phyloP scores from a whole-genome alignment of 2,888 invertebrate genomes.

The Agrochola macilenta region DNA sequence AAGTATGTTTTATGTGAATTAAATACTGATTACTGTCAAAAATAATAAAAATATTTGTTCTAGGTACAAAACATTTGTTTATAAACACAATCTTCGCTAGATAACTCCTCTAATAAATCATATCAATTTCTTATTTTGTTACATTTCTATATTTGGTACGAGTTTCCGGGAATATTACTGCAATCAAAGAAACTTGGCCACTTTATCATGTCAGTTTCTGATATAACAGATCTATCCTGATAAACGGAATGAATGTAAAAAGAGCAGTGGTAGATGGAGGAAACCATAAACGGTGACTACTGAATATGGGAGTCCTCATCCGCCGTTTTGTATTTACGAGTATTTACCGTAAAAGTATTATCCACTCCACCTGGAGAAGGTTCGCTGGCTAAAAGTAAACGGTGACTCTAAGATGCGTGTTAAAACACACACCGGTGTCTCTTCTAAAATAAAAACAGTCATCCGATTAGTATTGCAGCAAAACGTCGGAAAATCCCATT shows the following conservation, averaged over 20 bases:
- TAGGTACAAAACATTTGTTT: constrained; percentile 9
- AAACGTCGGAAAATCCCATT: background rate
- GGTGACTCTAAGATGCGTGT: background rate
- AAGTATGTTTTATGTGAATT: no score
- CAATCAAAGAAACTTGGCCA: constrained; percentile 57
- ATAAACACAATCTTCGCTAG: constrained; percentile 21
- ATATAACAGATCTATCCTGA: constrained; percentile 50
- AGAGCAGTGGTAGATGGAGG: background rate
- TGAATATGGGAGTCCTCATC: background rate
- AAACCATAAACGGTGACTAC: background rate
- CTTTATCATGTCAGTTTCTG: constrained; percentile 45
- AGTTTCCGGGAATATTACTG: constrained; percentile 51
- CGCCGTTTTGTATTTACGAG: background rate
- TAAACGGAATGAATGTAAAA: constrained; percentile 18
- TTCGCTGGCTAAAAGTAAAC: background rate
- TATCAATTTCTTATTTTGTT: constrained; percentile 42
- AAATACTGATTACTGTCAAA: background rate
- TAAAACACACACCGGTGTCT: background rate
- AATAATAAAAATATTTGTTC: background rate
- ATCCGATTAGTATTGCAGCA: background rate
- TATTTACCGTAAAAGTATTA: background rate
- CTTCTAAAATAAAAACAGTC: background rate
- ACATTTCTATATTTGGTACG: constrained; percentile 40
- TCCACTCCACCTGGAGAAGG: no score
- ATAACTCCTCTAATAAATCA: constrained; percentile 36